A percentile compares a stretch with the other conserved stretches of the same genome.
phyloP scores from a whole-genome alignment of 2,113 vertebrate genomes.

The Rattus norvegicus region GRCr8 NC_086019.1:154331501-154332000 shows the following conservation, averaged over 20 bases:
- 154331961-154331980: constrained; percentile 38
- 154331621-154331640: neutral
- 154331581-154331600: constrained; percentile 46
- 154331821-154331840: constrained; percentile 49
- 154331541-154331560: neutral
- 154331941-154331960: neutral
- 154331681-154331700: neutral
- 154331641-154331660: neutral
- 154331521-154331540: constrained; percentile 4
- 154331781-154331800: constrained; percentile 3
- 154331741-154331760: neutral
- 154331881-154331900: constrained; percentile 34
- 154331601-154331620: neutral
- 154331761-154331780: neutral
- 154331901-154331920: neutral
- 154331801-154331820: constrained; percentile 21
- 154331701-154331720: neutral
- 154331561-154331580: neutral
- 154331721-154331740: neutral
- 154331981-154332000: constrained; percentile 33
- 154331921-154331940: constrained; percentile 29
- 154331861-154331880: neutral
- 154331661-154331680: neutral
- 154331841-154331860: constrained; percentile 2
- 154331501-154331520: constrained; percentile 32